Evolutionary conservation across 2,888 invertebrate species (phyloP), one percentile per base, ranked within the genome.

Genomic region (Ditylenchus weischeri): DNA sequence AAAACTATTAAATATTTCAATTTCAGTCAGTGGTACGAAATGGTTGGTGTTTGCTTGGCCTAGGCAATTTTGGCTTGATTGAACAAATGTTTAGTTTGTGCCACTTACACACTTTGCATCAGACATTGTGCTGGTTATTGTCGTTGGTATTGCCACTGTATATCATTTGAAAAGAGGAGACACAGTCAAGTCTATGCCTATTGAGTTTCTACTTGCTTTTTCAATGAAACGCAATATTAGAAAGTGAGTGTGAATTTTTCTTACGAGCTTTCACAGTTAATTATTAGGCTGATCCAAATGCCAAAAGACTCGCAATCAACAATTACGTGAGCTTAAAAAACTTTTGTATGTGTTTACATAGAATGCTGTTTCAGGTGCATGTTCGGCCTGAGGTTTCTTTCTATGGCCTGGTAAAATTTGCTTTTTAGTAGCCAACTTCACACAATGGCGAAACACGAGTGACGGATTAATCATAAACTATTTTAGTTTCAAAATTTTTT

Each of bases 221-320:
- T 82, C 81, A 7, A 71, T 75, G 10, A 79, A 78, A 66, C 76
- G 74, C 19, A 81, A 81, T 60, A 54, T 78, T 21, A 66, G 68
- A 29, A 78, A 78, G 59, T 54, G n/a, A 54, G 54, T 54, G 11
- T 1, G n/a, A 21, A 54, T 29, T 54, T 13, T 10, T 7, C 13
- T 15, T 54, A 54, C 10, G 1, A 7, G 54, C 2, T 54, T 29
- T 15, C n/a, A 54, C 7, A 23, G 43, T 13, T 13, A 43, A 29
- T 5, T 54, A 15, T 18, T 54, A 54, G 54, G 54, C 64, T 82
- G 38, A 72, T 75, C 18, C 75, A 75, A 50, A 73, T 82, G 65
- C 81, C 81, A 38, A 82, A 82, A 65, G 81, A 81, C 60, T 77
- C 79, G 19, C 79, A 76, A 60, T 75, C 72, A 51, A 83, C 81